Percentiles rank a stretch among this genome's conserved stretches.
Evolutionary conservation across 2,113 vertebrate species (phyloP).

Genomic region (Nestor notabilis): DNA sequence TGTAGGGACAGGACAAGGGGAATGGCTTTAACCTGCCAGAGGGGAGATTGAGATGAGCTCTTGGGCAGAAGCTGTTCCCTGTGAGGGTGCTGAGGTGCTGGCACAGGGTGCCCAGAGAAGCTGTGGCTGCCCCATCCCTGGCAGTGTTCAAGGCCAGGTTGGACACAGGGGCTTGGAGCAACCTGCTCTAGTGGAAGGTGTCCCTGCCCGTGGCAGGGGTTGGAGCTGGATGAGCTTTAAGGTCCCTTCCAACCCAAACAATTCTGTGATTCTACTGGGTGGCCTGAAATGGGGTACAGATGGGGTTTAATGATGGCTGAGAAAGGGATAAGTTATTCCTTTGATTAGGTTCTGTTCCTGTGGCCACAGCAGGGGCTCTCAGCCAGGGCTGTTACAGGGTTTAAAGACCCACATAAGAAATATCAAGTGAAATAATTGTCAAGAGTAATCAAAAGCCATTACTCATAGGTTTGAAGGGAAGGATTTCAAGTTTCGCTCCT

Average conservation of each 20-base stretch:
- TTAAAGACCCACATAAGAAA: not conserved
- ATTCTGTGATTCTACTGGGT: not conserved
- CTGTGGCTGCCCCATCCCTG: no score
- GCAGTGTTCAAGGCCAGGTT: no score
- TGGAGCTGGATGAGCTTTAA: not conserved
- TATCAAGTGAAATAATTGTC: accelerated
- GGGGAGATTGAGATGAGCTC: no score
- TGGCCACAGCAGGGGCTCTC: not conserved
- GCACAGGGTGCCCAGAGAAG: no score
- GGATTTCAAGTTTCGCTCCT: not conserved
- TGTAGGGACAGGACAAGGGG: no score
- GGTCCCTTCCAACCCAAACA: not conserved
- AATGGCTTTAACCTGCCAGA: no score
- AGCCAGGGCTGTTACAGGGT: accelerated
- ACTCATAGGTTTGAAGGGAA: not conserved
- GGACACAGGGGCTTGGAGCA: not conserved
- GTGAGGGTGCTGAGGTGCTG: no score
- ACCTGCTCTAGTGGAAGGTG: not conserved
- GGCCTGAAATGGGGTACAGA: not conserved
- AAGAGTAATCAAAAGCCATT: not conserved
- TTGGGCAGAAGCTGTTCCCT: no score
- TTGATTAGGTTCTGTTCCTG: not conserved
- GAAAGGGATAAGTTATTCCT: not conserved
- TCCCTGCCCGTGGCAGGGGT: accelerated
- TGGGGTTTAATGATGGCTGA: not conserved